A percentile compares a stretch with the other conserved stretches of the same genome.
Evolutionary conservation across 1,140 invertebrate genomes (phyloP).

Genomic region (Chionoecetes opilio): DNA sequence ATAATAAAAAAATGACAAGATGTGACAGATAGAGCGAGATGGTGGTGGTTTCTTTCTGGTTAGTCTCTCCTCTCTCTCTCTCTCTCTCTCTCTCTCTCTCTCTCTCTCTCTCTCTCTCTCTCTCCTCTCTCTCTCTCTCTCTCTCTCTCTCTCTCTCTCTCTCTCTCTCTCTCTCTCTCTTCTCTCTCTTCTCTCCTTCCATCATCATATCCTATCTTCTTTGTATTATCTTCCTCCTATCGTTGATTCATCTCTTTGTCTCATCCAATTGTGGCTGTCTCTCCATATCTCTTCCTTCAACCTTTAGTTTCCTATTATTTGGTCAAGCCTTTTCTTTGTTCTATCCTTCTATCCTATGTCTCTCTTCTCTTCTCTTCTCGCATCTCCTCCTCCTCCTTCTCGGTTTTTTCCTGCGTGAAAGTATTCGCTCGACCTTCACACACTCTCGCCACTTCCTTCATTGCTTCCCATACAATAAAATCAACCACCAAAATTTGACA

Average conservation of each 20-base stretch:
- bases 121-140: not conserved
- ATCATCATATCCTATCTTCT: not conserved
- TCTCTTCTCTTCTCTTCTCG: not conserved
- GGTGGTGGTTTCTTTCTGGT: not conserved
- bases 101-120: constrained; percentile 10
- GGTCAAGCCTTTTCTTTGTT: not conserved
- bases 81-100: not conserved
- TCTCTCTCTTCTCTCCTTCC: not conserved
- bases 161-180: not conserved
- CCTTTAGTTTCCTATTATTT: not conserved
- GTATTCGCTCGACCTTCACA: too few relatives aligned
- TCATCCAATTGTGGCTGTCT: not conserved
- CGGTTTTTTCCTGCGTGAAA: not conserved
- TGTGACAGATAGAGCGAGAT: constrained; percentile 36
- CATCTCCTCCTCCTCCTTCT: not conserved
- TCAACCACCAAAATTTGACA: too few relatives aligned
- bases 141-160: not conserved
- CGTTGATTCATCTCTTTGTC: not conserved
- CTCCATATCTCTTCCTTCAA: not conserved
- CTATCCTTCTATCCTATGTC: not conserved
- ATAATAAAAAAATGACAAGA: constrained; percentile 60
- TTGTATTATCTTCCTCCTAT: not conserved
- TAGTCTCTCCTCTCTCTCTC: not conserved
- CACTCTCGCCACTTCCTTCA: too few relatives aligned
- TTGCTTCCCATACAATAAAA: too few relatives aligned